These are phyloP conservation scores for Pedionomus torquatus DNA, from an alignment of 2,113 vertebrate species.

Conservation along the genomic window DNA sequence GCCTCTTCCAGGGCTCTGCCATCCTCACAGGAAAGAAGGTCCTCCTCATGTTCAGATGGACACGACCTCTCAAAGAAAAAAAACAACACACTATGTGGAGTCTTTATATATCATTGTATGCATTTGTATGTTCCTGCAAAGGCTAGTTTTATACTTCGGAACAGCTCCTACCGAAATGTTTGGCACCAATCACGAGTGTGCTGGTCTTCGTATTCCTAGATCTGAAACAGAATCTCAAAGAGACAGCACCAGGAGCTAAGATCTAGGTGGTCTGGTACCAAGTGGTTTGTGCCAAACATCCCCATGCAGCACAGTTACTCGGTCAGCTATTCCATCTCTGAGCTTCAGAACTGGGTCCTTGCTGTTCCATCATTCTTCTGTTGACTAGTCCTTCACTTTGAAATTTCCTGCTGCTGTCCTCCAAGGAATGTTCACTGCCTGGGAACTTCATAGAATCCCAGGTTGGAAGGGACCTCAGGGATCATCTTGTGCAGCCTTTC, in stretches of 20 bases:
- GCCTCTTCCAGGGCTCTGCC: no score
- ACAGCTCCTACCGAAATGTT: not conserved
- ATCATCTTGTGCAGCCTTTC: not conserved
- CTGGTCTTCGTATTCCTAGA: not conserved
- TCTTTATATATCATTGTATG: no score
- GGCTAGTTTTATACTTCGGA: not conserved
- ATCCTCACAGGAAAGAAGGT: no score
- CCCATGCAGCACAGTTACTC: not conserved
- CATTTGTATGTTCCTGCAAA: not conserved
- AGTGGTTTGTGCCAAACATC: no score
- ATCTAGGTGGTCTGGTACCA: not conserved
- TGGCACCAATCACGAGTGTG: fast-evolving
- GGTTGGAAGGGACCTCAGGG: not conserved
- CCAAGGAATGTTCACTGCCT: not conserved
- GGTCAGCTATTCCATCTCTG: not conserved
- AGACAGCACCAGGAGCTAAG: not conserved
- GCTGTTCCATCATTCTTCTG: not conserved
- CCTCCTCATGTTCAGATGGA: no score
- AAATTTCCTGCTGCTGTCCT: not conserved
- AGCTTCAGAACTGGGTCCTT: not conserved
- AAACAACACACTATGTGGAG: no score
- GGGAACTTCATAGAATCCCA: not conserved
- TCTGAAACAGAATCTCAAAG: not conserved
- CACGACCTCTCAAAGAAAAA: no score
- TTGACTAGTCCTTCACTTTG: not conserved